Percentiles rank a stretch among this genome's conserved stretches.
Evolutionary conservation across 2,797 vertebrate genomes (phyloP).

Genomic region (Crax fasciolata): DNA sequence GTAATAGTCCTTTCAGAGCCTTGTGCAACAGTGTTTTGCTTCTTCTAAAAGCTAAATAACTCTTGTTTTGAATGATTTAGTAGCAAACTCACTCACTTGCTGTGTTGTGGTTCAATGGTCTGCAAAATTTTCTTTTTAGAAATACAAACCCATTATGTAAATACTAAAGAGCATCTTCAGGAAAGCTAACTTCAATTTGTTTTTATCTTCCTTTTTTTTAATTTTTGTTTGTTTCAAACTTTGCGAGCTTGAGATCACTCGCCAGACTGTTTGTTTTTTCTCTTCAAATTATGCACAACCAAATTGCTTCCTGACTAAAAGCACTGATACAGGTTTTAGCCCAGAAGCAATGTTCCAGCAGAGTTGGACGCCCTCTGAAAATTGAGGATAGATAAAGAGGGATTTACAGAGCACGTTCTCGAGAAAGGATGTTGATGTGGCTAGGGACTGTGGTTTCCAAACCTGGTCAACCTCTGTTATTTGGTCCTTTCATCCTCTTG

Average conservation of each 20-base stretch:
- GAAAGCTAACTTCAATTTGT: constrained; percentile 62
- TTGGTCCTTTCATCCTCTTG: neutral
- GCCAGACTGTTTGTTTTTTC: neutral
- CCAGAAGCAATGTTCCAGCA: neutral
- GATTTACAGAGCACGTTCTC: neutral
- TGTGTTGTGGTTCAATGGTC: constrained; percentile 64
- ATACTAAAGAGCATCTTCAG: constrained; percentile 57
- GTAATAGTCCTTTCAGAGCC: constrained; percentile 50
- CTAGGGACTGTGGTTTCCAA: neutral
- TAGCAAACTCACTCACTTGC: constrained; percentile 61
- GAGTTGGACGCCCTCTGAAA: neutral
- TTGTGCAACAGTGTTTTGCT: constrained; percentile 54
- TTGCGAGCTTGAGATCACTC: constrained; percentile 9
- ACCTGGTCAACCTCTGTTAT: neutral
- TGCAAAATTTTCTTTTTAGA: constrained; percentile 77
- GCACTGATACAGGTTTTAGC: neutral
- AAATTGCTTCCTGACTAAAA: constrained; percentile 37
- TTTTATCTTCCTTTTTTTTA: neutral
- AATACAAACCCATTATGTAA: constrained; percentile 73
- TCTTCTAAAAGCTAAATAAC: constrained; percentile 63
- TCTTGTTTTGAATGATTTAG: constrained; percentile 77
- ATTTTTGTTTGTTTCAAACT: constrained; percentile 22
- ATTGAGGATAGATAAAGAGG: neutral
- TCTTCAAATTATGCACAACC: neutral
- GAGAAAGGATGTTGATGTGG: neutral